Base-by-base conservation (phyloP, 2,888 invertebrate genomes). In the Rhamphomyia laevipes region DNA sequence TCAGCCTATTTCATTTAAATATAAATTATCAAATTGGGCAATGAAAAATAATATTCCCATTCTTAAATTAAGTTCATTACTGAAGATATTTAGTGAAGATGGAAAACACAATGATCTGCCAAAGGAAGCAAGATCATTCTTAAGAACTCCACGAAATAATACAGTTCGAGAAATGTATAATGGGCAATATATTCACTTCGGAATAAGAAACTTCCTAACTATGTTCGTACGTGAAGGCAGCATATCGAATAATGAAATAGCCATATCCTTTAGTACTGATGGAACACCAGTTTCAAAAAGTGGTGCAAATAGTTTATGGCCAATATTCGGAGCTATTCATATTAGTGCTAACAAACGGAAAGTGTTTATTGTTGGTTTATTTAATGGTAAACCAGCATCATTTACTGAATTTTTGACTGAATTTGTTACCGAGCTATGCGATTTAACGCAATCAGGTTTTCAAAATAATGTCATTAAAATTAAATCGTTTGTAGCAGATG, bases 1-100 rank as follows among this genome's bases (percentile, higher is more conserved):
- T n/a, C n/a, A n/a, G n/a, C n/a, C n/a, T n/a, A 30, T 11, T 30
- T 30, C 30, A 30, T 30, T 30, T 30, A 44, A 33, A n/a, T 27
- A 0, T 17, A 27, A 27, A 46, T 27, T 15, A 35, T 13, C 42
- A 17, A 40, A 50, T 48, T 46, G 13, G 38, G 38, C 38, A 21
- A 18, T 4, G 15, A 18, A 16, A 2, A 2, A 1, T 2, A 38
- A 38, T 10, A 18, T 38, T 2, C 23, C 38, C 9, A 2, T 21
- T 15, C 4, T 1, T 2, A n/a, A 15, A 21, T 2, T 38, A 16
- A 2, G 2, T 7, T n/a, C 13, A 16, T 18, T 38, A 10, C 4
- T 38, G 23, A 38, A 15, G 9, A 38, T 38, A n/a, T 18, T 38
- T 2, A 38, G 13, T 38, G 38, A 38, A 7, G 23, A 16, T 16